Evolutionary conservation across 2,888 invertebrate species (phyloP), one percentile per base, ranked within the genome.

Genomic region (Poecilobothrus nobilitatus): DNA sequence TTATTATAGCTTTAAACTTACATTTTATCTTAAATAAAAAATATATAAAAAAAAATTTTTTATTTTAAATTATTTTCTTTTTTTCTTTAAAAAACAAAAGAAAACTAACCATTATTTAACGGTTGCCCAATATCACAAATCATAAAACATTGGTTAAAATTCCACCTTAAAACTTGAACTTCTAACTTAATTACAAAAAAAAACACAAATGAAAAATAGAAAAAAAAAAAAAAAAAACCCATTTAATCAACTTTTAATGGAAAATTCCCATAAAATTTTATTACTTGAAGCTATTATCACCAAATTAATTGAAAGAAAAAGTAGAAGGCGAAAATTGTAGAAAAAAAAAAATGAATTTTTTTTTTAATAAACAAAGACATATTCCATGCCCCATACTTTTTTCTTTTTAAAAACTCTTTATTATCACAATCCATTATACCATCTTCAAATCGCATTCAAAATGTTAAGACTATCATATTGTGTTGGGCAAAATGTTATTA

Each of bases 241-340:
- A 53, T 53, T 53, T 53, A n/a, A 53, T 53, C 53, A 53, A 53
- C 18, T 53, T 53, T 53, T 53, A 53, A 53, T 53, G 53, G 53
- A 53, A 53, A 53, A 53, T 3, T 53, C 53, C 53, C 15, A 53
- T 53, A 53, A 53, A 53, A 53, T 53, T 53, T 53, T 53, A 53
- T 53, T 53, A 53, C 53, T 53, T 15, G 15, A 53, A 53, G 53
- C 53, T 53, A 53, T 53, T 53, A 53, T 53, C 53, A 53, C 53
- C 15, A 53, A 53, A 53, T 53, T 18, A 18, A 18, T 15, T 53
- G 41, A 41, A 41, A 41, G 2, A 41, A 27, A 27, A 41, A 9
- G 41, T 5, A 41, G 41, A 41, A 41, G 15, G 15, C 15, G 41
- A 41, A 41, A 3, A 41, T 8, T 12, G 41, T n/a, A n/a, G n/a